Conservation (phyloP, 2,113 vertebrate species). For the Chaetops frenatus region DNA sequence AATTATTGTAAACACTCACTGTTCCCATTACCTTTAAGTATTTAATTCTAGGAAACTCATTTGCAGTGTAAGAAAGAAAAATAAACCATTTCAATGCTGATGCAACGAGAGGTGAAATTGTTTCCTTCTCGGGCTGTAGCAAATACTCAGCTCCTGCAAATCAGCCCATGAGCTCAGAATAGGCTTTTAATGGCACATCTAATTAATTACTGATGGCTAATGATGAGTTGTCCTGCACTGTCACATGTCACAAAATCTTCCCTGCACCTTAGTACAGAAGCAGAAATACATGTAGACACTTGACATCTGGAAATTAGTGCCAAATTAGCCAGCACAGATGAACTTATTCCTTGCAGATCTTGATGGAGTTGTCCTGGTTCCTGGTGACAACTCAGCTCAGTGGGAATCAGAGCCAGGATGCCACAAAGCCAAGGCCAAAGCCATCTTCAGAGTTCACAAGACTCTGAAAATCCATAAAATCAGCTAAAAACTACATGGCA, state of each 20-base stretch:
- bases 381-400: not conserved
- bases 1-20: not conserved
- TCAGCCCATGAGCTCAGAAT: not conserved
- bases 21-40: not conserved
- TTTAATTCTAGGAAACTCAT: not conserved
- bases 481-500: not conserved
- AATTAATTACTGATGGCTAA: not conserved
- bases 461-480: not conserved
- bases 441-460: too few relatives aligned
- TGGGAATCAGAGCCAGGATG: accelerated
- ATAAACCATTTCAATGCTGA: not conserved
- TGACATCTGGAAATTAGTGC: not conserved
- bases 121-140: not conserved
- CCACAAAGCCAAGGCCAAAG: not conserved
- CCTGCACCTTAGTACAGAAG: not conserved
- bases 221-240: not conserved
- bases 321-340: not conserved
- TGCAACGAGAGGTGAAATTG: not conserved
- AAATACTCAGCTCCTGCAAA: not conserved
- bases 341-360: not conserved
- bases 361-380: not conserved
- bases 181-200: not conserved
- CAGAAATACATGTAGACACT: not conserved
- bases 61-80: not conserved
- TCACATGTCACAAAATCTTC: not conserved